Base-by-base conservation (phyloP, 2,888 invertebrate genomes). In the Sympetrum striolatum region DNA sequence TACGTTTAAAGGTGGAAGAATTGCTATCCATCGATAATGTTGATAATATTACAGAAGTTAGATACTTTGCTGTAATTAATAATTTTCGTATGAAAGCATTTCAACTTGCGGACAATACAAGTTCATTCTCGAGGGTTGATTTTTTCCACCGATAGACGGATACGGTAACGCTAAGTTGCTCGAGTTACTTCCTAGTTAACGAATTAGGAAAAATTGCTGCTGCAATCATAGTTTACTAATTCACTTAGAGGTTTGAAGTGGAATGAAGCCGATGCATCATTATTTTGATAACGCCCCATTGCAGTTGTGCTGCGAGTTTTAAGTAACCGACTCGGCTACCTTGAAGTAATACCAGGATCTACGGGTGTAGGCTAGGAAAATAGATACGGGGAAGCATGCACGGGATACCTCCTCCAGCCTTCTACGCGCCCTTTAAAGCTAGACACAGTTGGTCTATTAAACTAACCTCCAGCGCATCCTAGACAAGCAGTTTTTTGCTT, bases 401-500 rank as follows among this genome's bases (percentile, higher is more conserved):
- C 37, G 86, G 64, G 37, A 8, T 37, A 86, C 86, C 86, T 86
- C 86, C 86, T 86, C 35, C 37, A n/a, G 12, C 25, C 60, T 86
- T 86, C 86, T 86, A 37, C 86, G 64, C 86, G 86, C 86, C 86
- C 60, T 86, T 37, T 86, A 35, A 86, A 86, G 58, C 86, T 86
- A 86, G 86, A 86, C 86, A 86, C 86, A 60, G 86, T 86, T 86
- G 58, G 60, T 60, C 86, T 86, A 86, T 60, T 86, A 60, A 86
- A 86, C 58, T 86, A 37, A 58, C 31, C 86, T 60, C 86, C 73
- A 73, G 37, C 60, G 37, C 35, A 86, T 86, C 37, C 86, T 86
- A 86, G 86, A 60, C 86, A 86, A 86, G 37, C 82, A 15, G 53
- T 12, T 86, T 58, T 22, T 39, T 60, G 60, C 31, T 18, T 35